Evolutionary conservation across 2,888 invertebrate genomes (phyloP).

Genomic region (Epicampocera succincta): DNA sequence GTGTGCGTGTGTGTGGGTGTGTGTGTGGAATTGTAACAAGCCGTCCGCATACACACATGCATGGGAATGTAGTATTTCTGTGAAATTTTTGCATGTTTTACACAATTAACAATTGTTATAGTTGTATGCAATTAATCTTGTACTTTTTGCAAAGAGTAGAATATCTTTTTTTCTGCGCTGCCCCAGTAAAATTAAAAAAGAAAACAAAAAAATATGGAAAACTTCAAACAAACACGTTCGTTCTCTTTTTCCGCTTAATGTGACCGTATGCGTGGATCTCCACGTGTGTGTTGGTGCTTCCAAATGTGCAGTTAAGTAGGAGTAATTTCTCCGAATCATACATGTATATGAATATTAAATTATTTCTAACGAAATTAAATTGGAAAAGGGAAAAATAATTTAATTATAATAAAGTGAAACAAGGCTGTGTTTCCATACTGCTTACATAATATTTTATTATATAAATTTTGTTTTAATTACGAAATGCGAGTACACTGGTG

Average conservation of each 20-base stretch:
- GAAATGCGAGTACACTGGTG: too few species aligned
- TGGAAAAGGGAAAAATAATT: neutral
- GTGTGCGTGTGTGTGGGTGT: too few species aligned
- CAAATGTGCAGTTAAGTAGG: slow-evolving; percentile 45
- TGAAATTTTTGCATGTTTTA: slow-evolving; percentile 44
- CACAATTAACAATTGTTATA: slow-evolving; percentile 38
- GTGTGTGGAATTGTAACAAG: too few species aligned
- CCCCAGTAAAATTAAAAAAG: slow-evolving; percentile 11
- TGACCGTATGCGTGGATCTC: neutral
- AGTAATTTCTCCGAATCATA: slow-evolving; percentile 46
- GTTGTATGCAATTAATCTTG: slow-evolving; percentile 40
- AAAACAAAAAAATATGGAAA: slow-evolving; percentile 24
- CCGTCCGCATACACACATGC: neutral
- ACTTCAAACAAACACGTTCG: slow-evolving; percentile 27
- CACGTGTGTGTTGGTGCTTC: slow-evolving; percentile 15
- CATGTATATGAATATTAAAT: slow-evolving; percentile 44
- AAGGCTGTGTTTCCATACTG: neutral
- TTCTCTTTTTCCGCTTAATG: neutral
- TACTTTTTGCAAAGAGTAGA: neutral
- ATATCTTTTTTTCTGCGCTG: neutral
- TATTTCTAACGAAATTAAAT: slow-evolving; percentile 5
- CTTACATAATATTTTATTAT: too few species aligned
- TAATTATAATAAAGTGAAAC: neutral
- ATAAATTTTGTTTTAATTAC: too few species aligned
- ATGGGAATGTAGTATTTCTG: neutral